Evolutionary conservation across 2,888 invertebrate genomes (phyloP).

Genomic region (Netelia virgata): DNA sequence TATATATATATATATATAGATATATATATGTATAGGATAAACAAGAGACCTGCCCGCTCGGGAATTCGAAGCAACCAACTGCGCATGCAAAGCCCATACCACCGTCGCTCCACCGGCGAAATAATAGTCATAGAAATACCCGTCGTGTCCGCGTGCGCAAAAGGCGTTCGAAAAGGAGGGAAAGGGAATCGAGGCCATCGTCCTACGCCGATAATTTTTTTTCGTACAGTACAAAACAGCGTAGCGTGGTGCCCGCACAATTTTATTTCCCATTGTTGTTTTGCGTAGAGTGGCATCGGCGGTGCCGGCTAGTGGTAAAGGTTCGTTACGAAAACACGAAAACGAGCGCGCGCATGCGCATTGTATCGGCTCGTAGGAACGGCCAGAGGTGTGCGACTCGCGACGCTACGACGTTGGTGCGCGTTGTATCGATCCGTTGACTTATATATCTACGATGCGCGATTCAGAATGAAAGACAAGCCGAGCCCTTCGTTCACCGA

Average conservation of each 20-base stretch:
- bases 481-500: slow-evolving; percentile 9
- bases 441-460: slow-evolving; percentile 12
- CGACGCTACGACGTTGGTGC: neutral
- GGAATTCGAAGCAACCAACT: too few species aligned
- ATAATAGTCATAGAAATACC: neutral
- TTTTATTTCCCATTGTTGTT: neutral
- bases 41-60: too few species aligned
- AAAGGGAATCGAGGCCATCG: neutral
- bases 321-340: neutral
- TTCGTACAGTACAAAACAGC: neutral
- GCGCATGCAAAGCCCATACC: neutral
- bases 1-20: too few species aligned
- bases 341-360: neutral
- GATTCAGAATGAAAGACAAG: neutral
- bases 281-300: neutral
- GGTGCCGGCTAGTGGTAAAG: slow-evolving; percentile 1
- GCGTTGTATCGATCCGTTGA: neutral
- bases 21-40: too few species aligned
- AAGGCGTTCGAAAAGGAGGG: neutral
- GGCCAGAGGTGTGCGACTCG: neutral
- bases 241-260: neutral
- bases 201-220: neutral
- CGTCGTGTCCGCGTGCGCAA: neutral
- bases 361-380: neutral
- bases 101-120: neutral